phyloP scores from a whole-genome alignment of 2,113 vertebrate species.

The Dipodomys merriami region DNA sequence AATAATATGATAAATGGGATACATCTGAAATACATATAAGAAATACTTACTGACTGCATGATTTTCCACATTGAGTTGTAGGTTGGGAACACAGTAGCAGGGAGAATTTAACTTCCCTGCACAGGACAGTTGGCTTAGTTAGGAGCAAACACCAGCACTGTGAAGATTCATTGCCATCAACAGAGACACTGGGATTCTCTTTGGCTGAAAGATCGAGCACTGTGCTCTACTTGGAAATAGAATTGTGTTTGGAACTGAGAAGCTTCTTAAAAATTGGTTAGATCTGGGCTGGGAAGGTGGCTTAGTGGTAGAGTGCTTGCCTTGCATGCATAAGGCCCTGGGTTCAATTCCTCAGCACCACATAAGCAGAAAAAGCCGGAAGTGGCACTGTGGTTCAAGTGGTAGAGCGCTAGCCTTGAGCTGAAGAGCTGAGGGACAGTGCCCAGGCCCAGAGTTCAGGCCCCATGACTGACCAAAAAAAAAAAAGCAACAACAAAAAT shows the following conservation, averaged over 20 bases:
- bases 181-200: background rate
- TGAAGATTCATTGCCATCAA: background rate
- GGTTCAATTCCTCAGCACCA: too few species aligned
- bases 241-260: background rate
- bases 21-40: background rate
- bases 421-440: too few species aligned
- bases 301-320: too few species aligned
- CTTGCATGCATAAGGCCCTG: too few species aligned
- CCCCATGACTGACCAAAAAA: too few species aligned
- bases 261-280: background rate
- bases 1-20: background rate
- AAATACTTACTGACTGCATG: accelerated
- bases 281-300: too few species aligned
- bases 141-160: background rate
- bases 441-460: too few species aligned
- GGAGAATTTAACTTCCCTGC: background rate
- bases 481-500: background rate
- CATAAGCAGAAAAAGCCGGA: too few species aligned
- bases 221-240: background rate
- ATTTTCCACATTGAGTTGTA: background rate
- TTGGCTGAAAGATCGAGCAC: background rate
- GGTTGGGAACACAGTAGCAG: background rate
- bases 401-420: too few species aligned
- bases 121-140: background rate
- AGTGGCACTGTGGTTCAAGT: too few species aligned